phyloP scores from a whole-genome alignment of 2,797 vertebrate genomes.

The Xiphorhynchus erythropygius region DNA sequence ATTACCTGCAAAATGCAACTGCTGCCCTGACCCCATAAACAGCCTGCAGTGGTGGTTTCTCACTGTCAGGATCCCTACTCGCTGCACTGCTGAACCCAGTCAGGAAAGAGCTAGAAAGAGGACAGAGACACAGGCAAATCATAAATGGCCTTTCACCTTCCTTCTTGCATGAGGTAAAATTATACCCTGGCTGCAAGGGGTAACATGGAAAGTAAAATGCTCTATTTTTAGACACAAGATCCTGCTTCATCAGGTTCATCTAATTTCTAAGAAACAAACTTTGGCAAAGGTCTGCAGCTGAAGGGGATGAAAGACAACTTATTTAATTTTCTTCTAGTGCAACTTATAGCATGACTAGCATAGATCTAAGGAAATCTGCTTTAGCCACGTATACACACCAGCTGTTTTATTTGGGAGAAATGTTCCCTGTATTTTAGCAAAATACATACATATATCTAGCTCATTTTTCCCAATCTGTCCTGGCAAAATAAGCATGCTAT shows the following conservation, averaged over 20 bases:
- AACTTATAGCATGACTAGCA: neutral
- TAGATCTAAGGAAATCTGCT: constrained; percentile 20
- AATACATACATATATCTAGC: neutral
- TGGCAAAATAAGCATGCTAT: constrained; percentile 36
- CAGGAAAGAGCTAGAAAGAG: neutral
- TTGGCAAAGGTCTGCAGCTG: neutral
- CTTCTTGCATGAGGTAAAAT: constrained; percentile 2
- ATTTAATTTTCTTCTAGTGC: constrained; percentile 24
- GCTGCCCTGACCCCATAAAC: constrained; percentile 2
- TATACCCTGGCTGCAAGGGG: neutral
- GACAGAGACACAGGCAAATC: neutral
- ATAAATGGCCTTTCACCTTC: neutral
- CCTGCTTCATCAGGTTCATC: constrained; percentile 27
- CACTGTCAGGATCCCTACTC: neutral
- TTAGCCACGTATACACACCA: neutral
- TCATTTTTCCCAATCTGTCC: neutral
- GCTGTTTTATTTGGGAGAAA: constrained; percentile 2
- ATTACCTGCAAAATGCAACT: neutral
- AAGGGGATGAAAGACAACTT: constrained; percentile 19
- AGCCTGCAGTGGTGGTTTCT: neutral
- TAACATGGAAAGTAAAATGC: constrained; percentile 9
- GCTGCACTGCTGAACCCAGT: neutral
- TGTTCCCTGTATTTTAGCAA: neutral
- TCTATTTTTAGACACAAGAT: constrained; percentile 21
- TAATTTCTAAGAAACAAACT: constrained; percentile 53